Base-by-base conservation (phyloP, 2,113 vertebrate species). In the Neogobius melanostomus region DNA sequence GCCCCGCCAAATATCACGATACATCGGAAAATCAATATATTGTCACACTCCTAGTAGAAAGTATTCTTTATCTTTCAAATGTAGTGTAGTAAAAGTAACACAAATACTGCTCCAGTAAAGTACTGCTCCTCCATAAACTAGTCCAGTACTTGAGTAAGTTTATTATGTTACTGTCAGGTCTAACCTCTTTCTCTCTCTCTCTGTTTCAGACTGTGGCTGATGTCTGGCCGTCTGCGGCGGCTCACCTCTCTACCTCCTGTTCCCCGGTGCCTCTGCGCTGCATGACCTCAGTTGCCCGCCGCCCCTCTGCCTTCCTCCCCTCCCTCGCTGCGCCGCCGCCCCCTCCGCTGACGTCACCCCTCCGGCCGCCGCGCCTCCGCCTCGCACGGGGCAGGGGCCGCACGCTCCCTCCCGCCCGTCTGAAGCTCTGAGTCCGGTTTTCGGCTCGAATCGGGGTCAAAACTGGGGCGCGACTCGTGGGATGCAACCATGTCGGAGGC, bases 401-500 rank as follows among this genome's bases (percentile, higher is more conserved):
- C n/a, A n/a, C n/a, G n/a, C n/a, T n/a, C n/a, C n/a, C n/a, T n/a
- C 64, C 8, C 1, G 68, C 54, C 80, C 48, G 48, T 72, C 66
- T 2, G 81, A 79, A 51, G 68, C 63, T 42, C 74, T 48, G 80
- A 77, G 87, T 77, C 89, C 85, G 77, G 85, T 86, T 85, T 70
- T 72, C 8, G 59, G 7, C 59, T 88, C 85, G 85, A 81, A 64
- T 89, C 90, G 87, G 17, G 91, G 79, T 87, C 92, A 81, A 87
- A 92, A 82, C 83, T 92, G 90, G 90, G 93, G 87, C 91, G 84
- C 85, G 90, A 94, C 95, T 96, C 92, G 94, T 98, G 97, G 95
- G 96, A 98, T 94, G 93, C 92, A 92, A 92, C 94, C 93, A 98
- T 99, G 98, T 96, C 97, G 92, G 95, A 94, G 90, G 94, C 94